Conservation (phyloP, 2,888 invertebrate species). For the Mamestra brassicae region DNA sequence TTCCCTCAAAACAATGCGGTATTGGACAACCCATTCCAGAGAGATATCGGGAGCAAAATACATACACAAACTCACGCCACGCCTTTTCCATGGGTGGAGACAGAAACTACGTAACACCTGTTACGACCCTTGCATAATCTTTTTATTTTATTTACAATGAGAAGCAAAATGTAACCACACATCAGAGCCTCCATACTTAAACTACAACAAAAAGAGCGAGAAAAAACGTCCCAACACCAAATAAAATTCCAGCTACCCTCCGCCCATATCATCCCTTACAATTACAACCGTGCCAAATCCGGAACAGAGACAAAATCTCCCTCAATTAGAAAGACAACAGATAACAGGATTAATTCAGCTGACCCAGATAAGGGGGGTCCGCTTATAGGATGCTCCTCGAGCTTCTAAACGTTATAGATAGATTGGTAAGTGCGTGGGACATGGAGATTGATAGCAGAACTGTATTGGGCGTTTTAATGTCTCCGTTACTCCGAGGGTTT, state of each 20-base stretch:
- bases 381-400: slow-evolving; percentile 31
- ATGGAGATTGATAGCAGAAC: slow-evolving; percentile 41
- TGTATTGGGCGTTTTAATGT: slow-evolving; percentile 38
- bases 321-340: slow-evolving; percentile 49
- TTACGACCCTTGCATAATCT: background rate
- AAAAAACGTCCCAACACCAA: background rate
- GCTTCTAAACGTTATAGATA: slow-evolving; percentile 38
- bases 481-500: slow-evolving; percentile 13
- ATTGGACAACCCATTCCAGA: background rate
- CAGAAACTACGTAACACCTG: background rate
- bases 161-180: background rate
- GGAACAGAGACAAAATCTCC: slow-evolving; percentile 32
- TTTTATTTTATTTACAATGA: background rate
- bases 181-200: background rate
- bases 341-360: slow-evolving; percentile 54
- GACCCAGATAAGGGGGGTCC: slow-evolving; percentile 43
- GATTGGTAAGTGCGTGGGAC: slow-evolving; percentile 26
- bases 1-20: background rate
- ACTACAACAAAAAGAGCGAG: background rate
- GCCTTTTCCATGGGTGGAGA: background rate
- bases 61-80: background rate
- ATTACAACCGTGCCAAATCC: slow-evolving; percentile 22
- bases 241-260: slow-evolving; percentile 18
- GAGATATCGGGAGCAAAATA: background rate
- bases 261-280: slow-evolving; percentile 5